A percentile compares a stretch with the other conserved stretches of the same genome.
Evolutionary conservation across 2,888 invertebrate species (phyloP).

Genomic region (Mythimna loreyi): DNA sequence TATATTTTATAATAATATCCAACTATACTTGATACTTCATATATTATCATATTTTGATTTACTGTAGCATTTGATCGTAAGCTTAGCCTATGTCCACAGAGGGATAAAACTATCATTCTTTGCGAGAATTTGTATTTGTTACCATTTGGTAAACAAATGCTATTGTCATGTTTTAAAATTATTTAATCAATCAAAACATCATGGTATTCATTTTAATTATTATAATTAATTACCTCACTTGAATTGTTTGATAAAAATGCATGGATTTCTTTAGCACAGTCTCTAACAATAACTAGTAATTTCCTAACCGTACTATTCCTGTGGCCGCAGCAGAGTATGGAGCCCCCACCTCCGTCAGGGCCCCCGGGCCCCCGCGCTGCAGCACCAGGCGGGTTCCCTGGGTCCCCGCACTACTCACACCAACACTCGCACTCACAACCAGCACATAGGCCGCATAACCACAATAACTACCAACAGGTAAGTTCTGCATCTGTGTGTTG

Average conservation of each 20-base stretch:
- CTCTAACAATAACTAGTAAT: neutral
- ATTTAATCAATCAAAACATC: too few relatives aligned
- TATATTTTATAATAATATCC: too few relatives aligned
- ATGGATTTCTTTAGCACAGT: neutral
- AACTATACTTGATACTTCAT: too few relatives aligned
- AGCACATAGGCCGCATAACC: slow-evolving; percentile 74
- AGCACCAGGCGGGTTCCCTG: slow-evolving; percentile 59
- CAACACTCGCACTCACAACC: slow-evolving; percentile 86
- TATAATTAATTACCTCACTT: neutral
- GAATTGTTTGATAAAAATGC: neutral
- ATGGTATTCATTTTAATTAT: too few relatives aligned
- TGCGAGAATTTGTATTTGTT: too few relatives aligned
- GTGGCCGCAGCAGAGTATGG: slow-evolving; percentile 71
- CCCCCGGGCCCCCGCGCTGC: slow-evolving; percentile 43
- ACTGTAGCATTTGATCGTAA: too few relatives aligned
- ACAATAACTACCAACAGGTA: slow-evolving; percentile 76
- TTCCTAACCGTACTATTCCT: slow-evolving; percentile 1
- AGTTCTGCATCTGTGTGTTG: slow-evolving; percentile 3
- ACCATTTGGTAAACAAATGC: too few relatives aligned
- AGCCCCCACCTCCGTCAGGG: slow-evolving; percentile 58
- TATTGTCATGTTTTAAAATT: too few relatives aligned
- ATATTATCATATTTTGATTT: too few relatives aligned
- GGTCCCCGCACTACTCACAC: slow-evolving; percentile 81
- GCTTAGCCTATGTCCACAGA: too few relatives aligned
- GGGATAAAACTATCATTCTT: too few relatives aligned